Evolutionary conservation across 1,140 invertebrate species (phyloP), one percentile per base, ranked within the genome.

Genomic region (Drosophila obscura): DNA sequence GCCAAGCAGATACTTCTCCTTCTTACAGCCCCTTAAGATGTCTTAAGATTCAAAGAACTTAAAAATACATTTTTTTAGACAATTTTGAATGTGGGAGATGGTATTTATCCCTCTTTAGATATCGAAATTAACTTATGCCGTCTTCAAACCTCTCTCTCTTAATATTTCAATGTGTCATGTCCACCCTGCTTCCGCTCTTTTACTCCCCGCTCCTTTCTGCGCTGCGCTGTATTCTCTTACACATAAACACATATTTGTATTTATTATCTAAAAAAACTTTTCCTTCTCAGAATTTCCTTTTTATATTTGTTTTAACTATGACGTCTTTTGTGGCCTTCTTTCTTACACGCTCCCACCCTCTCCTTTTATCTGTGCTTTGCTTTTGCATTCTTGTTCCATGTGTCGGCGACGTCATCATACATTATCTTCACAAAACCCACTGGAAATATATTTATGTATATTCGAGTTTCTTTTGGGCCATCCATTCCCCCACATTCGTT

Each of bases 181-280:
- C n/a, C n/a, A n/a, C n/a, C n/a, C n/a, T n/a, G n/a, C n/a, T n/a
- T n/a, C 15, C 19, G 31, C 24, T 24, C 19, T 24, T 57, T n/a
- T 6, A 50, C 49, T 50, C 8, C 8, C 16, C 0, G 31, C 13
- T 19, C n/a, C 43, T 35, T 16, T 7, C 22, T 15, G n/a, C 7
- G n/a, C 8, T 35, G 31, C 9, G 8, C 11, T 11, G 35, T 5
- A 8, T 31, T 31, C 28, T 8, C 35, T 51, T 28, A 11, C 39
- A 16, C 31, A 43, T 53, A 51, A 68, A 43, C 60, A 72, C 35
- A 73, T 64, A 67, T 75, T 75, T 75, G 61, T 53, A 11, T 44
- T 56, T 31, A 51, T 56, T 76, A 76, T 76, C 73, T 49, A 13
- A 6, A 50, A 41, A 5, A 59, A 76, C 55, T 76, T 76, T 61